Evolutionary conservation across 2,113 vertebrate genomes (phyloP).

Genomic region (Leucopsar rothschildi): DNA sequence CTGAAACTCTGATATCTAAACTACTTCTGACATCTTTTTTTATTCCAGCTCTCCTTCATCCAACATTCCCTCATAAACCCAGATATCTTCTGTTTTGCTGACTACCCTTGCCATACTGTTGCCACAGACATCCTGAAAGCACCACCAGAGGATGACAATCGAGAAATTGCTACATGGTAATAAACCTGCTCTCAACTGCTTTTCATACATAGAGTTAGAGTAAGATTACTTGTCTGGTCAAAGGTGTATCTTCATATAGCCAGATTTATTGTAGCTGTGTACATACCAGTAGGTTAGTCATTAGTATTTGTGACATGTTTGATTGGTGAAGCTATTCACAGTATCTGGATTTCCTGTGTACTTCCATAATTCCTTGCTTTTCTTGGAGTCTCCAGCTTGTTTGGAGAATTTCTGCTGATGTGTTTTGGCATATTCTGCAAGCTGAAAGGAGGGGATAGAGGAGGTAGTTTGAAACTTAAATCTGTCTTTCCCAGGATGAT

Average conservation of each 20-base stretch:
- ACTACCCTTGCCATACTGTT: constrained; percentile 94
- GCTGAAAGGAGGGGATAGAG: not conserved
- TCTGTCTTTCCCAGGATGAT: not conserved
- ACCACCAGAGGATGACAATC: constrained; percentile 98
- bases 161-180: constrained; percentile 98
- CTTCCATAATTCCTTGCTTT: not conserved
- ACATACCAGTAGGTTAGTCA: not conserved
- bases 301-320: not conserved
- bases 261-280: not conserved
- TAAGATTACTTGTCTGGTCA: not conserved
- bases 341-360: not conserved
- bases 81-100: constrained; percentile 97
- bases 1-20: not conserved
- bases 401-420: not conserved
- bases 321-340: not conserved
- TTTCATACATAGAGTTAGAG: not conserved
- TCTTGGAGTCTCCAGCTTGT: not conserved
- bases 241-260: not conserved
- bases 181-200: constrained; percentile 54
- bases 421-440: not conserved
- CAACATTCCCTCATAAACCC: constrained; percentile 97
- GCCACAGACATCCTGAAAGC: constrained; percentile 98
- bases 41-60: constrained; percentile 91
- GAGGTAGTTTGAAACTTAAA: not conserved
- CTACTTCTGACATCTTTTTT: not conserved